A percentile compares a stretch with the other conserved stretches of the same genome.
phyloP scores from a whole-genome alignment of 2,113 vertebrate genomes.

The Phrynosoma blainvillii region DNA sequence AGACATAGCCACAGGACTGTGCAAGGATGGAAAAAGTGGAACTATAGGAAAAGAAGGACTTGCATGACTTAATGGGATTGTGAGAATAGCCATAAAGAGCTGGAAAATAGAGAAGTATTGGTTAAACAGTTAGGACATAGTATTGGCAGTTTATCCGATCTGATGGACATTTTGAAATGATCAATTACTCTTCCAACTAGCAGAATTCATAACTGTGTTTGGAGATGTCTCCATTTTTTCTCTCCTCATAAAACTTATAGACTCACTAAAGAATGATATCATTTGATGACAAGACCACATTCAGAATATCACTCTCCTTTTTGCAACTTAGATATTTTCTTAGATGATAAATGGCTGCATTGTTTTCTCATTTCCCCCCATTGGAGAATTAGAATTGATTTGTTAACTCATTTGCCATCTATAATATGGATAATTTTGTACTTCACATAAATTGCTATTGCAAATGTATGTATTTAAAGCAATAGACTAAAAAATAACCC shows the following conservation, averaged over 20 bases:
- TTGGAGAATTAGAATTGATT: slow-evolving; percentile 13
- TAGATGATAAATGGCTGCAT: slow-evolving; percentile 2
- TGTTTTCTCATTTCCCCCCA: neutral
- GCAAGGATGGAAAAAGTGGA: neutral
- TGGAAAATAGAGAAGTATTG: neutral
- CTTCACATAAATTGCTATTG: neutral
- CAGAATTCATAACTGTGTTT: neutral
- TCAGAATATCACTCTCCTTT: neutral
- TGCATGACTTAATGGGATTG: neutral
- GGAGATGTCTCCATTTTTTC: neutral
- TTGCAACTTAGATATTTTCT: neutral
- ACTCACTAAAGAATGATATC: neutral
- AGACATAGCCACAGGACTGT: neutral
- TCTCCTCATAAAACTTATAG: neutral
- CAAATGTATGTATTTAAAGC: neutral
- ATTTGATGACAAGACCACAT: neutral
- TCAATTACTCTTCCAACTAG: neutral
- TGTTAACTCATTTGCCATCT: slow-evolving; percentile 21
- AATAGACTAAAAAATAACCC: neutral
- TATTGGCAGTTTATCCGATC: neutral
- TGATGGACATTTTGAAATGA: neutral
- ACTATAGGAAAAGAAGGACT: accelerated
- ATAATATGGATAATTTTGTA: neutral
- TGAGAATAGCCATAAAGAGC: neutral
- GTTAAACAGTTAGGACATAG: neutral